Evolutionary conservation across 2,888 invertebrate species (phyloP).

Genomic region (Tipula vernalis): DNA sequence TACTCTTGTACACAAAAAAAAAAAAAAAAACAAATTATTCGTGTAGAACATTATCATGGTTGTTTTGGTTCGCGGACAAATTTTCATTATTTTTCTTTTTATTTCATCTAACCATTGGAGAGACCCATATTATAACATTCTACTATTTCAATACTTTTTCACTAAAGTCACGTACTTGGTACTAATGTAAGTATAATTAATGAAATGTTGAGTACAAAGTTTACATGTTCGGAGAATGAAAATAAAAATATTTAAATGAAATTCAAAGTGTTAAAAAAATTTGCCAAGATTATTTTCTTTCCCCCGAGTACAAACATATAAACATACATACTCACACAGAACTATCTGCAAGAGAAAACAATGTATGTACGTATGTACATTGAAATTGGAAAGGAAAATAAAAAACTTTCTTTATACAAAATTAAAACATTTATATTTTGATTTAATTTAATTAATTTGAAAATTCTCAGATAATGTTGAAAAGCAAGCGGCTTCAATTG

Average conservation of each 20-base stretch:
- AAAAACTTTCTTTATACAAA: background rate
- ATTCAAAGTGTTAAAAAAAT: background rate
- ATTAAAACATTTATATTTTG: background rate
- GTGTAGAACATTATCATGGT: background rate
- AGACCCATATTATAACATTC: too few species aligned
- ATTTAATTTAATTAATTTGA: background rate
- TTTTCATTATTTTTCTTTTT: background rate
- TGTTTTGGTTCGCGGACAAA: background rate
- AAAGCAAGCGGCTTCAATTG: background rate
- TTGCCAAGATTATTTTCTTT: background rate
- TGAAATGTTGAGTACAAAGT: background rate
- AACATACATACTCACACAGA: background rate
- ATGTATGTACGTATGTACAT: background rate
- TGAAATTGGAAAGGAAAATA: background rate
- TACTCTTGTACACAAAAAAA: background rate
- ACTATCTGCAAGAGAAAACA: background rate
- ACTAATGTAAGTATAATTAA: background rate
- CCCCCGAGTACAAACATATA: background rate
- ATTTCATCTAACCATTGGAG: background rate
- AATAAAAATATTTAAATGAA: background rate
- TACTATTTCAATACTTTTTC: background rate
- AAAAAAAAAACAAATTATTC: background rate
- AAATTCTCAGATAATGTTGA: background rate
- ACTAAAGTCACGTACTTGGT: background rate
- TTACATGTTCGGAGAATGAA: background rate